Conservation (phyloP, 2,888 invertebrate species). For the Phortica okadai region DNA sequence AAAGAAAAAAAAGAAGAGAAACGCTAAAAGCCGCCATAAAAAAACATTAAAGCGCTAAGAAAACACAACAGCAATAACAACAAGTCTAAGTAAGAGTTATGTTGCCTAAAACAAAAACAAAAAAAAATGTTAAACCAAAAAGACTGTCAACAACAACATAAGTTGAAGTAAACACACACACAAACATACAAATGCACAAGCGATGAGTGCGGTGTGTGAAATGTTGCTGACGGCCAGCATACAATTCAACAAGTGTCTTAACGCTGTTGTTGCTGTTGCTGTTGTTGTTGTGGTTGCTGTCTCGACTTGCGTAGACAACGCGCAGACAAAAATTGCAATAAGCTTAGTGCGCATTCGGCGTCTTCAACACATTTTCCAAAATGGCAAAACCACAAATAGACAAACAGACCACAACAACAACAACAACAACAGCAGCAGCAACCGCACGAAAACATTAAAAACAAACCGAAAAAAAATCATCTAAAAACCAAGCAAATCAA, state of each 20-base stretch:
- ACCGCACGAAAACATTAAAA: background rate
- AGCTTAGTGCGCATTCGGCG: background rate
- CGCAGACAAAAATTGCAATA: constrained; percentile 26
- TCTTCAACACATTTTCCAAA: constrained; percentile 8
- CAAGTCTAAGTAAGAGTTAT: constrained; percentile 1
- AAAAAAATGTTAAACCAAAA: background rate
- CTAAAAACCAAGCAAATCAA: too few species aligned
- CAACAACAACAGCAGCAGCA: background rate
- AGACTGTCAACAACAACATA: constrained; percentile 5
- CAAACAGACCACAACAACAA: background rate
- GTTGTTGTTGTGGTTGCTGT: background rate
- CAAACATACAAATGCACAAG: background rate
- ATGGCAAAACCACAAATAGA: background rate
- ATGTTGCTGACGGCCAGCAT: background rate
- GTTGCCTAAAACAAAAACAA: constrained; percentile 5
- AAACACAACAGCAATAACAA: background rate
- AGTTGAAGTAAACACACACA: background rate
- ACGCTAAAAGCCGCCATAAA: constrained; percentile 15
- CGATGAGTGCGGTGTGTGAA: background rate
- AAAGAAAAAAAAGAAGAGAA: background rate
- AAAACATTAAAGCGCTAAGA: background rate
- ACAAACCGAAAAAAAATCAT: too few species aligned
- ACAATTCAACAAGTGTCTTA: constrained; percentile 6
- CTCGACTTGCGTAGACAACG: constrained; percentile 23
- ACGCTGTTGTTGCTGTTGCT: background rate